These are phyloP conservation scores for Drosophila borealis DNA, from an alignment of 2,888 invertebrate genomes.

Conservation along the genomic window DNA sequence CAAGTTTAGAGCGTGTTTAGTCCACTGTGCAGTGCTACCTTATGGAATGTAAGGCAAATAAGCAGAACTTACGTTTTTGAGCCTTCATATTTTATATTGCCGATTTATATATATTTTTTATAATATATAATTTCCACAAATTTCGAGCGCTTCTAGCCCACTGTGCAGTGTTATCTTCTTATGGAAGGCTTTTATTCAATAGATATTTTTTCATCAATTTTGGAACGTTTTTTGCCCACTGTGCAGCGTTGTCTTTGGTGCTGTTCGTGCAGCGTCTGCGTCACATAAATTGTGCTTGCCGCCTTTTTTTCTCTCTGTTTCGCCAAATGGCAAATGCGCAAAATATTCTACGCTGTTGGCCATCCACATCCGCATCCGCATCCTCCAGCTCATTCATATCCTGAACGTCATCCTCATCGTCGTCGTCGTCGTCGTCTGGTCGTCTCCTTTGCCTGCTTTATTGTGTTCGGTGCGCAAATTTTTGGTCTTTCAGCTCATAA, in stretches of 20 bases:
- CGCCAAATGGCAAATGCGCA: conserved; percentile 49
- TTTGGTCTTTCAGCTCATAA: conserved; percentile 70
- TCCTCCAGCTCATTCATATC: not conserved
- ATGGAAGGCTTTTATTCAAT: not conserved
- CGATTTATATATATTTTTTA: too few relatives aligned
- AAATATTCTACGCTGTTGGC: conserved; percentile 52
- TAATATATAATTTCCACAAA: too few relatives aligned
- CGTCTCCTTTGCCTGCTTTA: conserved; percentile 44
- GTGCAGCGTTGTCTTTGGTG: conserved; percentile 22
- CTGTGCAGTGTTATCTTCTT: too few relatives aligned
- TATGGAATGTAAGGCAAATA: too few relatives aligned
- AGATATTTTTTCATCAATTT: not conserved
- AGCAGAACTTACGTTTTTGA: too few relatives aligned
- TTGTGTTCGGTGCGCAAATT: conserved; percentile 72
- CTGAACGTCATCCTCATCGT: not conserved
- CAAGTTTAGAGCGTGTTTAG: too few relatives aligned
- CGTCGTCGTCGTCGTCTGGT: conserved; percentile 47
- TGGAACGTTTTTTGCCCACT: conserved; percentile 17
- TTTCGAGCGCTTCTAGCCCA: too few relatives aligned
- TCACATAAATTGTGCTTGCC: conserved; percentile 69
- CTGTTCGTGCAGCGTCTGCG: conserved; percentile 52
- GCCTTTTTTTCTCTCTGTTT: conserved; percentile 26
- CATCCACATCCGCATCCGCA: conserved; percentile 28
- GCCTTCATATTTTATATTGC: too few relatives aligned
- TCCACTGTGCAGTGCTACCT: too few relatives aligned